These are phyloP conservation scores for Anas platyrhynchos DNA, from an alignment of 2,113 vertebrate genomes.

Conservation along the genomic window DNA sequence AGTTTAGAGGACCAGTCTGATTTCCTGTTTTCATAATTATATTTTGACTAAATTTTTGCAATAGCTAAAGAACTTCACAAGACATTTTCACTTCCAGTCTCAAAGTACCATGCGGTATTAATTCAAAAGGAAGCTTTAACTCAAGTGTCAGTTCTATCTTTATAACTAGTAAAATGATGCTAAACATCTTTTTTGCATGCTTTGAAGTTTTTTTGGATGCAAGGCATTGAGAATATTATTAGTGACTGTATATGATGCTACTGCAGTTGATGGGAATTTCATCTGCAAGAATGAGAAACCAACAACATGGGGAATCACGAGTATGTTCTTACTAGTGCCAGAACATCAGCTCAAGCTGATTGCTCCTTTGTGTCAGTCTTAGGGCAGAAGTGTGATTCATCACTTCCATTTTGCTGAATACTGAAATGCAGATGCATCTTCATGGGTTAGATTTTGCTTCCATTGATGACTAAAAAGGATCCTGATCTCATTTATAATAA, in stretches of 20 bases:
- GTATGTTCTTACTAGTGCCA: not conserved
- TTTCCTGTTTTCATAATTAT: not conserved
- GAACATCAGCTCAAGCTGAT: constrained; percentile 38
- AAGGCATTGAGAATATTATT: not conserved
- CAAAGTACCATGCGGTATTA: fast-evolving
- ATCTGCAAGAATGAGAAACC: not conserved
- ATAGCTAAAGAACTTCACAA: not conserved
- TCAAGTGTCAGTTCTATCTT: constrained; percentile 40
- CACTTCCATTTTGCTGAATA: not conserved
- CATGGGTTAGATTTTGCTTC: not conserved
- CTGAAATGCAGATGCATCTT: constrained; percentile 7
- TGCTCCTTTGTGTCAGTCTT: constrained; percentile 44
- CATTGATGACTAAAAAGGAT: not conserved
- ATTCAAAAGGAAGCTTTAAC: not conserved
- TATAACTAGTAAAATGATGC: constrained; percentile 38
- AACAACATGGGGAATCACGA: not conserved
- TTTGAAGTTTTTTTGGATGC: not conserved
- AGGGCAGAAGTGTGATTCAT: constrained; percentile 52
- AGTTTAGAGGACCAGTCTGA: not conserved
- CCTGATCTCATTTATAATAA: constrained; percentile 8
- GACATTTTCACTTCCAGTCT: not conserved
- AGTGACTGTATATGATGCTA: not conserved
- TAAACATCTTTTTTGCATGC: not conserved
- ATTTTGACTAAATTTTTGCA: not conserved
- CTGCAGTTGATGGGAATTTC: not conserved